A percentile compares a stretch with the other conserved stretches of the same genome.
phyloP scores from a whole-genome alignment of 2,888 invertebrate species.

The Philereme transversata region DNA sequence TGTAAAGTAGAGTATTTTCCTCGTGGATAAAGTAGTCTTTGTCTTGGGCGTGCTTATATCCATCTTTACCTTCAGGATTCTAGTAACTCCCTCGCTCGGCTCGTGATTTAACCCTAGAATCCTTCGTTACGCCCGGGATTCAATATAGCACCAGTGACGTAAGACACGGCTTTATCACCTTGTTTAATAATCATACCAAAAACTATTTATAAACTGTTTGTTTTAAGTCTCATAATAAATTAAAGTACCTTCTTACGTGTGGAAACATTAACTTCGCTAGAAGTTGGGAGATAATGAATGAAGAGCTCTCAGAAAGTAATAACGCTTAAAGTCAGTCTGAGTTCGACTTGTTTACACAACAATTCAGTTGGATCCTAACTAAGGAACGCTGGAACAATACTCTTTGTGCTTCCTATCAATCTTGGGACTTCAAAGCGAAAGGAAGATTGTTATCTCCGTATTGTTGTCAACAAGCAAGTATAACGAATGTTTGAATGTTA shows the following conservation, averaged over 20 bases:
- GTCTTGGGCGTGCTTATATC: too few species aligned
- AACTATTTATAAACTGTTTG: too few species aligned
- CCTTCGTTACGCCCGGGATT: too few species aligned
- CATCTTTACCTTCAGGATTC: too few species aligned
- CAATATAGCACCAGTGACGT: too few species aligned
- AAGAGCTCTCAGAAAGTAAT: constrained; percentile 55
- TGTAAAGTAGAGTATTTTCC: too few species aligned
- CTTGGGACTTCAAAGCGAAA: constrained; percentile 40
- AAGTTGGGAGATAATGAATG: constrained; percentile 52
- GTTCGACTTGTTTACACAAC: constrained; percentile 56
- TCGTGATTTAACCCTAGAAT: too few species aligned
- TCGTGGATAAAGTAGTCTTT: too few species aligned
- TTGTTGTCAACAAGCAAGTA: constrained; percentile 35
- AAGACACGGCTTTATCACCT: too few species aligned
- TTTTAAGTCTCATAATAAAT: background rate
- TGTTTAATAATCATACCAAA: too few species aligned
- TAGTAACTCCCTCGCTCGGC: too few species aligned
- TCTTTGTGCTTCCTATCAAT: constrained; percentile 48
- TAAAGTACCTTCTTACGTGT: constrained; percentile 13
- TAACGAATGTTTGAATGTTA: constrained; percentile 36
- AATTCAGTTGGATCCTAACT: constrained; percentile 47
- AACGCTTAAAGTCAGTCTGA: constrained; percentile 50
- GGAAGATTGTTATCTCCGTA: constrained; percentile 37
- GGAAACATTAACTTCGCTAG: constrained; percentile 16
- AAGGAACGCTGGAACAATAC: constrained; percentile 44